These are phyloP conservation scores for Parelbella ahira DNA, from an alignment of 2,888 invertebrate genomes.

Conservation along the genomic window DNA sequence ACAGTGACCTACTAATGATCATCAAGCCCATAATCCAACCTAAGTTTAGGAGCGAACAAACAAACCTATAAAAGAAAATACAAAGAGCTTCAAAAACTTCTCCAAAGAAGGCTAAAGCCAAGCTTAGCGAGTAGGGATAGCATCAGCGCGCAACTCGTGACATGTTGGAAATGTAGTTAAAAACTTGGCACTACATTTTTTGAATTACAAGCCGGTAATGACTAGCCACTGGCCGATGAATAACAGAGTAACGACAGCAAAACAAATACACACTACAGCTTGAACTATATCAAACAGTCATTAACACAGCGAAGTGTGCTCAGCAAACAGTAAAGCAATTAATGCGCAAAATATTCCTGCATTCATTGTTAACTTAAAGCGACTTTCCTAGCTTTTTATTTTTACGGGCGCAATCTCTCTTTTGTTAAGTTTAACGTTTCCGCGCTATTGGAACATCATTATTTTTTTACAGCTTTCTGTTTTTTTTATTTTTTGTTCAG, in stretches of 20 bases:
- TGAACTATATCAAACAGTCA: constrained; percentile 41
- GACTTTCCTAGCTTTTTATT: constrained; percentile 14
- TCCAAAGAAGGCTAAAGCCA: no score
- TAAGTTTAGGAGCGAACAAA: no score
- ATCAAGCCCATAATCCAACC: no score
- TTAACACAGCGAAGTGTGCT: constrained; percentile 37
- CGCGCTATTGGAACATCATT: constrained; percentile 20
- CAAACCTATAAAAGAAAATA: no score
- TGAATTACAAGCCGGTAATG: constrained; percentile 1
- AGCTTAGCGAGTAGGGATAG: no score
- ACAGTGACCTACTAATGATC: no score
- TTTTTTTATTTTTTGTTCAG: no score
- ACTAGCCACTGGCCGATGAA: constrained; percentile 1
- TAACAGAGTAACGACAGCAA: constrained; percentile 13
- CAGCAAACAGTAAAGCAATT: constrained; percentile 39
- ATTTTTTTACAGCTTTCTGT: constrained; percentile 18
- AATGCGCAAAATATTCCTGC: constrained; percentile 31
- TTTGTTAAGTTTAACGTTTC: constrained; percentile 21
- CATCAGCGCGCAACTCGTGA: no score
- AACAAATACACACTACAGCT: constrained; percentile 29
- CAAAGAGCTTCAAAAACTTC: no score
- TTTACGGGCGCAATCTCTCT: constrained; percentile 20
- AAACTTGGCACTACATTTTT: no score
- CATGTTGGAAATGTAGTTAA: no score
- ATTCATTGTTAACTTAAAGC: constrained; percentile 23